phyloP scores from a whole-genome alignment of 2,113 vertebrate species.

The Phrynosoma platyrhinos region DNA sequence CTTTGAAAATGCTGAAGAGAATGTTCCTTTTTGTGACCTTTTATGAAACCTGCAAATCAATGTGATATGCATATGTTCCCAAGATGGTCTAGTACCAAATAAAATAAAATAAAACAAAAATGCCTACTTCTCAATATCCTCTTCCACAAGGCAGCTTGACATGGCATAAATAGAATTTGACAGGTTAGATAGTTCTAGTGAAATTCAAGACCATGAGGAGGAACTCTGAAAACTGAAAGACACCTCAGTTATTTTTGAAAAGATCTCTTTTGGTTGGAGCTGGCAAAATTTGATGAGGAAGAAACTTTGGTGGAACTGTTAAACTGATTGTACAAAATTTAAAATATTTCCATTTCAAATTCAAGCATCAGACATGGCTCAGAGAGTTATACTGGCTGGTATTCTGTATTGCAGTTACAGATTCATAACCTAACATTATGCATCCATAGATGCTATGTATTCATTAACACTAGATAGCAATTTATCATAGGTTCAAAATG shows the following conservation, averaged over 20 bases:
- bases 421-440: no score
- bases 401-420: no score
- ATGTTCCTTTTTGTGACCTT: not conserved
- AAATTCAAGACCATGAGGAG: not conserved
- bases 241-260: not conserved
- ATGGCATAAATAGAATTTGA: not conserved
- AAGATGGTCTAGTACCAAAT: not conserved
- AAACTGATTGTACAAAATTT: not conserved
- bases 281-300: not conserved
- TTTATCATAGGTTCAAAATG: no score
- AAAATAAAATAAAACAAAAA: not conserved
- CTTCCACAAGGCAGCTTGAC: not conserved
- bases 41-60: not conserved
- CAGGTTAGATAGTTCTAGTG: not conserved
- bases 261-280: not conserved
- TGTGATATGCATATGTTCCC: not conserved
- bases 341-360: not conserved
- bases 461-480: no score
- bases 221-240: not conserved
- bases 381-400: no score
- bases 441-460: no score
- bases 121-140: not conserved
- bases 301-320: not conserved
- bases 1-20: not conserved
- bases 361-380: no score